Evolutionary conservation across 2,113 vertebrate genomes (phyloP).

Genomic region (Anthoscopus minutus): DNA sequence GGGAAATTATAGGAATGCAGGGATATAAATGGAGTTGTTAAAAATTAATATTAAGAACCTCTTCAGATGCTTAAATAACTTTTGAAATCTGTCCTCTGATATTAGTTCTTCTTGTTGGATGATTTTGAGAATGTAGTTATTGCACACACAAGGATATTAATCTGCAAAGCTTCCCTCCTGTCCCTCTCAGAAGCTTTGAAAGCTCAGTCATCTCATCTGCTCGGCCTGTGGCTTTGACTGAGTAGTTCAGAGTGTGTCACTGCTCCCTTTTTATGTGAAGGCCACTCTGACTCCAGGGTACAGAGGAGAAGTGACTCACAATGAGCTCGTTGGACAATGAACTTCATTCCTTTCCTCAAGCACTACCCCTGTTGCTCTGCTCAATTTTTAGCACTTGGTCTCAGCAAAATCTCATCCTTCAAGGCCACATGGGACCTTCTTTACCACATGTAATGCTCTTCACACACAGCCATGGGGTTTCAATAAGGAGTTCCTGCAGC

Average conservation of each 20-base stretch:
- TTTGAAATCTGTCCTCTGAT: not conserved
- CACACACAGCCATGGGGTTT: not conserved
- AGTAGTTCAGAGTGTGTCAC: not conserved
- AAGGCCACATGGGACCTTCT: not conserved
- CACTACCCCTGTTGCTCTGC: not conserved
- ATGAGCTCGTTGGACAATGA: fast-evolving
- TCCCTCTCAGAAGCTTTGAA: not conserved
- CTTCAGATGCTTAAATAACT: not conserved
- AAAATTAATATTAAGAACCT: not conserved
- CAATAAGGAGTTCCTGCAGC: not conserved
- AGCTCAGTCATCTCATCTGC: not conserved
- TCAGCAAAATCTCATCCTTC: not conserved
- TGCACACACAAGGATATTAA: not conserved
- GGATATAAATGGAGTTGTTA: not conserved
- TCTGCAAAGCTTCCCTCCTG: not conserved
- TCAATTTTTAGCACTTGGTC: not conserved
- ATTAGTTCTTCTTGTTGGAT: not conserved
- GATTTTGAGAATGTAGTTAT: not conserved
- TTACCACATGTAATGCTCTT: not conserved
- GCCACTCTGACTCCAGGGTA: not conserved
- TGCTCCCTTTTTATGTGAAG: not conserved
- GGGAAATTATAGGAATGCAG: not conserved
- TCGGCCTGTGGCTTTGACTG: not conserved
- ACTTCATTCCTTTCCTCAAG: not conserved
- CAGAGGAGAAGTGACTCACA: not conserved